Evolutionary conservation across 2,888 invertebrate species (phyloP), one percentile per base, ranked within the genome.

Genomic region (Eupithecia pulchellata): DNA sequence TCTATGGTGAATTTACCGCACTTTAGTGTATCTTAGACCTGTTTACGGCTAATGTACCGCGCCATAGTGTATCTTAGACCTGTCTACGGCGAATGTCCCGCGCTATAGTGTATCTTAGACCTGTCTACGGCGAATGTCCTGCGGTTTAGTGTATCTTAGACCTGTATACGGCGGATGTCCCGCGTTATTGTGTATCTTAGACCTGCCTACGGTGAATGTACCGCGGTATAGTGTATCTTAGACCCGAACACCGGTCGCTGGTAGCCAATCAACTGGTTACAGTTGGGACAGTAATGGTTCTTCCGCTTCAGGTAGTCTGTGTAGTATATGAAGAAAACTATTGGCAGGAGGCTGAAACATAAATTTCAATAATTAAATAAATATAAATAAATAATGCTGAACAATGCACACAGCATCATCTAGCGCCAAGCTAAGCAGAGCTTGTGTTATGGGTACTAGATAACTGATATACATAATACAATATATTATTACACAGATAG

Each of bases 201-300:
- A 17, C 8, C 13, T 14, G 5, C 17, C 57, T 58, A 58, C 57
- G 57, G 8, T 17, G 57, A 34, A 42, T 34, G 34, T n/a, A 20
- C 60, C 11, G 60, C 32, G 20, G 13, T 60, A 30, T 60, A 60
- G 34, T 60, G 20, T 60, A 91, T 79, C 17, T 83, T 82, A 2
- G 83, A 74, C 27, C 85, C 83, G 0, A 82, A 47, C 0, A 87
- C 25, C 0, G 93, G 93, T 0, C 83, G 72, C 14, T 89, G 85
- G 75, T 86, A 87, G 0, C 87, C 93, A 0, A 93, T 88, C 0
- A 86, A 77, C 4, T 84, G 82, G 76, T 89, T 89, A 69, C 94
- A 93, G 27, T 85, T 86, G 0, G 91, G 91, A 36, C 93, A 94
- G 71, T 92, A 93, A 73, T 94, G 91, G 68, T 89, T 91, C 69